Evolutionary conservation across 2,888 invertebrate species (phyloP).

Genomic region (Sipha maydis): DNA sequence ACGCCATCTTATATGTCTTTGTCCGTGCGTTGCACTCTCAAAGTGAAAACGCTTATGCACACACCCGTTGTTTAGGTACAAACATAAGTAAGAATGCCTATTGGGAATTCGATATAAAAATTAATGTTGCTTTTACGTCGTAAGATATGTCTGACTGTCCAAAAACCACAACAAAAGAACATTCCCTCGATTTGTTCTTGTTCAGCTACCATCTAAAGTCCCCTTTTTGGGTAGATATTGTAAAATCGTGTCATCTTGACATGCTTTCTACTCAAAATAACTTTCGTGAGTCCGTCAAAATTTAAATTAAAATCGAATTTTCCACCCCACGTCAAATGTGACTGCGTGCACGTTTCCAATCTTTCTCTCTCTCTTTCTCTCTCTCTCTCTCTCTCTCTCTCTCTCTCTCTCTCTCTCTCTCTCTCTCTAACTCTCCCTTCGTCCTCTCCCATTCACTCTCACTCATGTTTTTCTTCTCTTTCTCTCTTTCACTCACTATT

Average conservation of each 20-base stretch:
- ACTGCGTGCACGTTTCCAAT: slow-evolving; percentile 43
- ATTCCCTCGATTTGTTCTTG: background rate
- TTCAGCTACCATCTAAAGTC: background rate
- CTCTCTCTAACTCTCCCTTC: background rate
- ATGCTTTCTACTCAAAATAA: slow-evolving; percentile 37
- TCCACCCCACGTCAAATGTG: slow-evolving; percentile 56
- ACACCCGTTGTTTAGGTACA: background rate
- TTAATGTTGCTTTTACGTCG: slow-evolving; percentile 1
- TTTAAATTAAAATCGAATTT: slow-evolving; percentile 60
- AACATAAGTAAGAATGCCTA: background rate
- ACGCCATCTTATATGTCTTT: slow-evolving; percentile 30
- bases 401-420: background rate
- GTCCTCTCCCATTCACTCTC: too few relatives aligned
- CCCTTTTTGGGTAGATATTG: slow-evolving; percentile 16
- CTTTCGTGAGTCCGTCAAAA: slow-evolving; percentile 54
- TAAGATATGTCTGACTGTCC: background rate
- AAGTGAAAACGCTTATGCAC: slow-evolving; percentile 1
- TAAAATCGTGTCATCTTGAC: slow-evolving; percentile 46
- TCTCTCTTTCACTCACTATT: too few relatives aligned
- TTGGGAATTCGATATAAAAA: background rate
- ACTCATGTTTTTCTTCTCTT: background rate
- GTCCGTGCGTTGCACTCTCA: slow-evolving; percentile 11
- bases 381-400: background rate
- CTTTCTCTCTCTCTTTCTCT: background rate
- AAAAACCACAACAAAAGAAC: slow-evolving; percentile 47